phyloP scores from a whole-genome alignment of 37 sponge, comb jelly and placozoan genomes.

The Dysidea cf. avara region DNA sequence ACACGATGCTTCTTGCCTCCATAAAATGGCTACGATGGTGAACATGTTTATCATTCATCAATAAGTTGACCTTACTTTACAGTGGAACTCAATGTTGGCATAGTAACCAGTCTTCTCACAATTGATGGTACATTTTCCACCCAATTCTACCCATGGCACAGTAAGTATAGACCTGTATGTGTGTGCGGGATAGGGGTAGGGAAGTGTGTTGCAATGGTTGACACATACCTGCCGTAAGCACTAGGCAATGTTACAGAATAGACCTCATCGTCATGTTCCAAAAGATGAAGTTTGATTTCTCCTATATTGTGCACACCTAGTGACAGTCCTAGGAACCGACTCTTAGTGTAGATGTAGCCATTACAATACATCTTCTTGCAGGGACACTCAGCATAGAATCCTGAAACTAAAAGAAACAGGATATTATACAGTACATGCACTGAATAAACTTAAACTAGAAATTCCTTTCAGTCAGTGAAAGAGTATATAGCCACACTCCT shows the following conservation, averaged over 20 bases:
- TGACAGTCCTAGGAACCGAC: slow-evolving; percentile 96
- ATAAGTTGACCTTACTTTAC: slow-evolving; percentile 51
- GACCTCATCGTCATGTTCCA: slow-evolving; percentile 90
- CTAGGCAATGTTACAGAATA: slow-evolving; percentile 85
- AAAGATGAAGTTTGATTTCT: slow-evolving; percentile 66
- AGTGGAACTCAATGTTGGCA: slow-evolving; percentile 91
- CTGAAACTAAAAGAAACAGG: slow-evolving; percentile 65
- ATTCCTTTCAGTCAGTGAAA: background rate
- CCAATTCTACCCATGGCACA: slow-evolving; percentile 95
- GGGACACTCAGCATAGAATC: slow-evolving; percentile 93
- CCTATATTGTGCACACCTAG: slow-evolving; percentile 92
- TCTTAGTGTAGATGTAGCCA: slow-evolving; percentile 89
- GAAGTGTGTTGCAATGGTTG: no score
- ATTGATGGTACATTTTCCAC: slow-evolving; percentile 79
- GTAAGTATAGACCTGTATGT: slow-evolving; percentile 85
- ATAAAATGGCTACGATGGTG: slow-evolving; percentile 73
- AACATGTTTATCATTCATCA: background rate
- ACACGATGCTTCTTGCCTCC: slow-evolving; percentile 88
- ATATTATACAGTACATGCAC: background rate
- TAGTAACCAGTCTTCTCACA: slow-evolving; percentile 89
- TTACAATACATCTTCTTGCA: slow-evolving; percentile 77
- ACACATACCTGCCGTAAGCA: slow-evolving; percentile 81
- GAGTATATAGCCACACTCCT: no score
- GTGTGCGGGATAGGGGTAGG: no score
- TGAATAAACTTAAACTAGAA: background rate